Evolutionary conservation across 2,113 vertebrate species (phyloP), one percentile per base, ranked within the genome.

Genomic region (Athene cunicularia): DNA sequence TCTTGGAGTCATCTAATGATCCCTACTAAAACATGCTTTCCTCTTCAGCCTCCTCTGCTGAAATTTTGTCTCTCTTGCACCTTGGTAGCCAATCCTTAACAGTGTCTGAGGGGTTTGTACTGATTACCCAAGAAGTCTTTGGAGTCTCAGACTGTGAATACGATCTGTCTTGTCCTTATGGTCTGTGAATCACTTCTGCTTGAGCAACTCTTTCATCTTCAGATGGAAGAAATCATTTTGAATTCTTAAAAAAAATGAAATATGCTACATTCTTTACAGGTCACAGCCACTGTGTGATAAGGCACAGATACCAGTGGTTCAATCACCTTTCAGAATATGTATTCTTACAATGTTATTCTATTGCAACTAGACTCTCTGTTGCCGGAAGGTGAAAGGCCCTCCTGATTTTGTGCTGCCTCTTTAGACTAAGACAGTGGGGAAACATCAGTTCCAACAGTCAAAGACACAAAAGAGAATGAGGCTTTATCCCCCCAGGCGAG

Each of bases 201-300:
- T 59, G 24, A 92, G 20, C 11, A 76, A 92, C 5, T n/a, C 39
- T 45, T 67, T 89, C 43, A 49, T 33, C 59, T 83, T 92, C 63
- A 56, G 37, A 56, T 63, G 60, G 62, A 88, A 90, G 55, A 82
- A 80, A 93, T 85, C 0, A 52, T 66, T 96, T 67, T 85, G 58
- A 63, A 66, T 94, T 92, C 55, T 92, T 90, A 58, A 18, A 86
- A 41, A 73, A 95, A 90, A 92, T 35, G 18, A 91, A 93, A 41
- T 26, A 43, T 22, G 33, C 0, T 0, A 66, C 13, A 56, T 82
- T 32, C n/a, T 74, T 93, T 88, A 33, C 32, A 92, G 33, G 58
- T 80, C 77, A 66, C 43, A 85, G 41, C 16, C 49, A n/a, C 35
- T 16, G 15, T 59, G 62, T 1, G 2, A 43, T 41, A 55, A 85